These are phyloP conservation scores for Anastatus disparis DNA, from an alignment of 1,140 invertebrate species.

Conservation along the genomic window DNA sequence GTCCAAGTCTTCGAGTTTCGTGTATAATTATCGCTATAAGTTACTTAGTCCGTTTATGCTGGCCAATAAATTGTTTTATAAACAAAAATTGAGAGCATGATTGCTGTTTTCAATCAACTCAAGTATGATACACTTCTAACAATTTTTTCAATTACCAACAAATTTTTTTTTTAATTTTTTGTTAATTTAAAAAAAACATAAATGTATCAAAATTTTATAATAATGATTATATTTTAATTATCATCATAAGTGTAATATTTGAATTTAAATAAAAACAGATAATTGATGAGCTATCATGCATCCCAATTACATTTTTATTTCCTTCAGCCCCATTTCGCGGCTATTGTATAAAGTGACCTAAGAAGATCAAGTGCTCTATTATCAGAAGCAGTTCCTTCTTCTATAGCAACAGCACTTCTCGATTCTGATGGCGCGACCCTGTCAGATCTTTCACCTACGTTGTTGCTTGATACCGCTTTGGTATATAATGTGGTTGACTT, in stretches of 20 bases:
- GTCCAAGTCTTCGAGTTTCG: constrained; percentile 22
- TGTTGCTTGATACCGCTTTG: constrained; percentile 34
- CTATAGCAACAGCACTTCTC: constrained; percentile 60
- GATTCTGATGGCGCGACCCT: constrained; percentile 42
- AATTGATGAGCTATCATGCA: not conserved
- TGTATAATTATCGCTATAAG: constrained; percentile 38
- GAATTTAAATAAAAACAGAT: constrained; percentile 19
- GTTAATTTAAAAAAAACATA: not conserved
- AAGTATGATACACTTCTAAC: not conserved
- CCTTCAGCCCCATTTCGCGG: constrained; percentile 77
- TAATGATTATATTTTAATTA: not conserved
- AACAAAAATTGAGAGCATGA: constrained; percentile 4
- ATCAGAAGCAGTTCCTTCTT: constrained; percentile 71
- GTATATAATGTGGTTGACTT: constrained; percentile 12
- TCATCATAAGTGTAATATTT: not conserved
- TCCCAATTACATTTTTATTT: not conserved
- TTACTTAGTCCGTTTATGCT: constrained; percentile 35
- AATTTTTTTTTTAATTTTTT: not conserved
- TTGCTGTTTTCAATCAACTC: not conserved
- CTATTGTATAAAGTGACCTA: constrained; percentile 83
- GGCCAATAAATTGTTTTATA: constrained; percentile 27
- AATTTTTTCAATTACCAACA: not conserved
- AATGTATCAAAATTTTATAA: constrained; percentile 15
- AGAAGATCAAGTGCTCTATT: constrained; percentile 81
- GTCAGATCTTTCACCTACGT: constrained; percentile 57